phyloP scores from a whole-genome alignment of 2,888 invertebrate genomes.

The Cetonia aurata region DNA sequence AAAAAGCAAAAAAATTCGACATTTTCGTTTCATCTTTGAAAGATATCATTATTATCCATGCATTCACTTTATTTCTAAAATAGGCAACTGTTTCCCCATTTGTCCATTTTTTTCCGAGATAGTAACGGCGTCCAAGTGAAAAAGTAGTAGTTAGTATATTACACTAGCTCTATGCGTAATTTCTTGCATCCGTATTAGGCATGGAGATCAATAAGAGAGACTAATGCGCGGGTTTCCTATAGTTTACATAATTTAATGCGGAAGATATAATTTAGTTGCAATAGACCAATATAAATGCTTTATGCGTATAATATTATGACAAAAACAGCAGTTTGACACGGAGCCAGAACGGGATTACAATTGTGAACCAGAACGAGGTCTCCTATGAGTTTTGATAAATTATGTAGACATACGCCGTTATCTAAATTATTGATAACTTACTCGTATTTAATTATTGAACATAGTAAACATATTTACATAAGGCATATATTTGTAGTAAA shows the following conservation, averaged over 20 bases:
- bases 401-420: constrained; percentile 5
- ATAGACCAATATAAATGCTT: constrained; percentile 46
- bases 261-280: constrained; percentile 42
- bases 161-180: too few species aligned
- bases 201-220: not conserved
- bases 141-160: too few species aligned
- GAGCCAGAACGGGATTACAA: constrained; percentile 47
- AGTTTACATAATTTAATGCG: constrained; percentile 41
- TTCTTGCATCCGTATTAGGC: too few species aligned
- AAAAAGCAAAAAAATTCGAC: too few species aligned
- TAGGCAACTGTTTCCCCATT: too few species aligned
- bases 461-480: not conserved
- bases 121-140: too few species aligned
- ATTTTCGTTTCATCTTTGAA: too few species aligned
- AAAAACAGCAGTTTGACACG: constrained; percentile 48
- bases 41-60: too few species aligned
- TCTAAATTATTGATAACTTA: not conserved
- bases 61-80: too few species aligned
- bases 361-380: constrained; percentile 48
- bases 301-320: constrained; percentile 41
- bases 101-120: too few species aligned
- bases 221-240: constrained; percentile 17
- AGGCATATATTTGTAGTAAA: not conserved
- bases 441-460: not conserved
- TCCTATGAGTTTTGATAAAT: constrained; percentile 29